phyloP scores from a whole-genome alignment of 2,113 vertebrate species.

The Pseudorectes ferrugineus region DNA sequence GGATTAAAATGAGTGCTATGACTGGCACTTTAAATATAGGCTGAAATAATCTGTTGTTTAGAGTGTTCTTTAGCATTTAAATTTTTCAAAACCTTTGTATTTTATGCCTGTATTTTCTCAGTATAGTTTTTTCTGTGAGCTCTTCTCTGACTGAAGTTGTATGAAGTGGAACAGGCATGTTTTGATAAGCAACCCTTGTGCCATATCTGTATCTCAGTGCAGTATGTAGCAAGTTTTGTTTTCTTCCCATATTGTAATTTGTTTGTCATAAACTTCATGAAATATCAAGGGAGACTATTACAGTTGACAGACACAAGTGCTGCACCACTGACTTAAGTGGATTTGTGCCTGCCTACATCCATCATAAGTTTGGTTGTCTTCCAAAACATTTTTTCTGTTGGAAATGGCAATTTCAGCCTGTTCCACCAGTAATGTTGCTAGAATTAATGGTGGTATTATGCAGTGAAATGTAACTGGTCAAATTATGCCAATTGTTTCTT shows the following conservation, averaged over 20 bases:
- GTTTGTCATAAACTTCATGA: constrained; percentile 36
- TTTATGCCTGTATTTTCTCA: not conserved
- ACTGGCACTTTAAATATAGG: not conserved
- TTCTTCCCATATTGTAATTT: not conserved
- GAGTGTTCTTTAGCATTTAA: not conserved
- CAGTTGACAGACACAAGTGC: not conserved
- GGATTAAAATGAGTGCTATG: not conserved
- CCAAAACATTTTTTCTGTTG: not conserved
- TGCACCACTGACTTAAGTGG: constrained; percentile 9
- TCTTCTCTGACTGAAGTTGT: not conserved
- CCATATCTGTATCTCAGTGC: not conserved
- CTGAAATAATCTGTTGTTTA: not conserved
- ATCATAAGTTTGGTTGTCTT: constrained; percentile 28
- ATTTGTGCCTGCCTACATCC: constrained; percentile 37
- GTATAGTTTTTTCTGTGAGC: not conserved
- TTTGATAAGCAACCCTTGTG: not conserved
- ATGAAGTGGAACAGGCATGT: not conserved
- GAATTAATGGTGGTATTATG: not conserved
- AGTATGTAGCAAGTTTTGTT: not conserved
- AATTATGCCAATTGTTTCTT: not conserved
- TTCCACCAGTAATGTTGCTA: not conserved
- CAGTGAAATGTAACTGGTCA: not conserved
- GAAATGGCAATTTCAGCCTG: not conserved
- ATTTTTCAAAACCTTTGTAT: not conserved
- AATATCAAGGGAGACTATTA: not conserved